Evolutionary conservation across 2,113 vertebrate species (phyloP), one percentile per base, ranked within the genome.

Genomic region (Talpa occidentalis): DNA sequence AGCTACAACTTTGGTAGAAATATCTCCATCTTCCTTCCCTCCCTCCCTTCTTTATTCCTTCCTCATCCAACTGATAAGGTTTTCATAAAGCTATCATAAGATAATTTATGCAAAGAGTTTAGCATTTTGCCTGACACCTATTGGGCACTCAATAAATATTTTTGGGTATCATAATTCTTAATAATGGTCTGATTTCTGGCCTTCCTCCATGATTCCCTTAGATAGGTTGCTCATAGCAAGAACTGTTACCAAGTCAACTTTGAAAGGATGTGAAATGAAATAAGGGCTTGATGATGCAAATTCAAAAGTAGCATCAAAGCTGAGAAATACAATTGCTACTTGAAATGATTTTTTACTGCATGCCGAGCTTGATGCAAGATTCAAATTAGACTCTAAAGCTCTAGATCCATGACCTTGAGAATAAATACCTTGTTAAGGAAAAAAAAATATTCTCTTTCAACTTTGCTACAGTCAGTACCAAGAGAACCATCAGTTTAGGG

Each of bases 351-450:
- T 84, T 84, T 95, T 89, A 17, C 2, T 79, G 82, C 32, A 42
- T 28, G 81, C 30, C 64, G 32, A 94, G 52, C 19, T 49, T 24
- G 15, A 56, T 16, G 1, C 22, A 47, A 21, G 47, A 84, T 92
- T 91, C 49, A 62, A 62, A 77, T 73, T 72, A 56, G 67, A 32
- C 26, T 52, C 52, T 52, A 44, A 42, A 85, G 40, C 42, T 69
- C 49, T 86, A 22, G 37, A 93, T 66, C 44, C 66, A 59, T 84
- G 79, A 81, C 7, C 15, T 28, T 67, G 70, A 59, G 32, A 77
- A 70, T n/a, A 94, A 92, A 91, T 3, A 35, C 52, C 21, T 19
- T 91, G 64, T 72, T 90, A 66, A 85, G 80, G 32, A 30, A 79
- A 69, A 85, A 60, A 40, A 28, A 4, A 56, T n/a, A 47, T 12